A percentile compares a stretch with the other conserved stretches of the same genome.
Conservation (phyloP, 2,888 invertebrate species). For the Miltochrista miniata region DNA sequence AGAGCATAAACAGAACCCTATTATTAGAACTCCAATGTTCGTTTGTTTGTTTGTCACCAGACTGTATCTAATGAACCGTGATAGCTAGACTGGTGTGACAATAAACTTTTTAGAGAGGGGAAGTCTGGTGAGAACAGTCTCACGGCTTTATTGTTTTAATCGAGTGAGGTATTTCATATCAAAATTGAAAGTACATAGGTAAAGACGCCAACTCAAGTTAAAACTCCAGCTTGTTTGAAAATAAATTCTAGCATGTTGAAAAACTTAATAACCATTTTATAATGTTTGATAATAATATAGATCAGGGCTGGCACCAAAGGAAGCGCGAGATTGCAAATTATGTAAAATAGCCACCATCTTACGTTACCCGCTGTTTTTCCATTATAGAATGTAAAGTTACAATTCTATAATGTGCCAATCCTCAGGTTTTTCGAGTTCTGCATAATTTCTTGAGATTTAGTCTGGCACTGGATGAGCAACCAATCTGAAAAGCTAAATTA, state of each 20-base stretch:
- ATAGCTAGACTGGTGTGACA: no score
- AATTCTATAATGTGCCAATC: constrained; percentile 7
- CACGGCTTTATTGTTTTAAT: no score
- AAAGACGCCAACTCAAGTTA: constrained; percentile 4
- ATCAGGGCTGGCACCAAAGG: constrained; percentile 13
- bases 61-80: no score
- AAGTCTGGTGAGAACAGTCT: no score
- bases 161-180: no score
- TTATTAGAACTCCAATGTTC: no score
- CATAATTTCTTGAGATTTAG: background rate
- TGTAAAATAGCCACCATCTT: constrained; percentile 26
- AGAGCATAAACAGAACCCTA: no score
- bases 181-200: no score
- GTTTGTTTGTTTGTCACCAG: no score
- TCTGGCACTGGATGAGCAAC: background rate
- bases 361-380: constrained; percentile 19
- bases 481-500: no score
- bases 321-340: constrained; percentile 29
- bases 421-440: background rate
- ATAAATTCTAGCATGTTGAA: background rate
- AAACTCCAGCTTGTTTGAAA: background rate
- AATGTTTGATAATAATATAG: background rate
- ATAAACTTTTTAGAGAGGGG: no score
- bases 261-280: background rate
- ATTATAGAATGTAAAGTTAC: constrained; percentile 12